Evolutionary conservation across 2,113 vertebrate species (phyloP).

Genomic region (Hylia prasina): DNA sequence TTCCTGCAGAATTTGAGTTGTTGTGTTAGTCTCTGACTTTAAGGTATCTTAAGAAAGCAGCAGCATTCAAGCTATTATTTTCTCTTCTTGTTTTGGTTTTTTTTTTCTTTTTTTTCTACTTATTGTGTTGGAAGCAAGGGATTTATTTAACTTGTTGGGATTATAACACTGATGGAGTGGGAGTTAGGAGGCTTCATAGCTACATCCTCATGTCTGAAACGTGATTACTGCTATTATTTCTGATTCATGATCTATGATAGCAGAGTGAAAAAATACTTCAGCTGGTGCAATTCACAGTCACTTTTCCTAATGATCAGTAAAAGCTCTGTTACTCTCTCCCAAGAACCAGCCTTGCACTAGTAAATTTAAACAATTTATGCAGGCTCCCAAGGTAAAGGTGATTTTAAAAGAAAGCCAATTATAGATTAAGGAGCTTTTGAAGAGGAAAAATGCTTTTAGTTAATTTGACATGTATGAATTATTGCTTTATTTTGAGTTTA

Average conservation of each 20-base stretch:
- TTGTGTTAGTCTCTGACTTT: not conserved
- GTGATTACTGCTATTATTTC: conserved; percentile 33
- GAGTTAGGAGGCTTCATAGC: not conserved
- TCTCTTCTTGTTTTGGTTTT: not conserved
- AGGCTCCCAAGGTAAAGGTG: not conserved
- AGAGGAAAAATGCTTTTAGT: not conserved
- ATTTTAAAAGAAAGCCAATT: not conserved
- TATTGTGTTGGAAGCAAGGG: not conserved
- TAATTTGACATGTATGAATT: not conserved
- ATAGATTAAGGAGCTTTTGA: not conserved
- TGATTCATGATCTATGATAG: conserved; percentile 2
- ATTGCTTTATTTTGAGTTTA: not conserved
- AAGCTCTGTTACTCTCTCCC: not conserved
- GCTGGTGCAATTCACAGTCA: not conserved
- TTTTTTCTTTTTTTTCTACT: not conserved
- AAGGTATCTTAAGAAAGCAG: not conserved
- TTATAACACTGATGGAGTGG: not conserved
- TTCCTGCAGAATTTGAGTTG: not conserved
- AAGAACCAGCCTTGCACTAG: not conserved
- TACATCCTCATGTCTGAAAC: conserved; percentile 11
- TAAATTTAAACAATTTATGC: not conserved
- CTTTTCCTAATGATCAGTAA: not conserved
- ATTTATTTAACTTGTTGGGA: not conserved
- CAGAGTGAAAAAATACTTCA: not conserved
- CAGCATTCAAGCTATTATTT: not conserved